Percentiles rank a stretch among this genome's conserved stretches.
Evolutionary conservation across 2,888 invertebrate species (phyloP).

Genomic region (Dusona sp.): DNA sequence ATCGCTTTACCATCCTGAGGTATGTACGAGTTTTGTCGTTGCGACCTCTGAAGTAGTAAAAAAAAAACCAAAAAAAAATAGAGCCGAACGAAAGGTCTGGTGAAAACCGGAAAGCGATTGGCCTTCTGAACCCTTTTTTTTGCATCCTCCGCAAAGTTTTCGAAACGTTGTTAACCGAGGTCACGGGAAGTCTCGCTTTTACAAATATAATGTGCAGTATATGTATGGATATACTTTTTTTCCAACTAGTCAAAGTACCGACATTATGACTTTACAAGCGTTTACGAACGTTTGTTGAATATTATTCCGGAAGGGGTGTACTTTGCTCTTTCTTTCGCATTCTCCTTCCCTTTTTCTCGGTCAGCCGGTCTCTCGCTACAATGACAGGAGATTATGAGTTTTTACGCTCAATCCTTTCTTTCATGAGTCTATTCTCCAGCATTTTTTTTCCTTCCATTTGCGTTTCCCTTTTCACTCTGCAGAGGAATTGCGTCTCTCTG

Average conservation of each 20-base stretch:
- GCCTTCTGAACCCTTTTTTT: constrained; percentile 64
- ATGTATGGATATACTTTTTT: constrained; percentile 14
- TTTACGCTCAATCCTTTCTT: constrained; percentile 73
- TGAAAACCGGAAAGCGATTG: constrained; percentile 68
- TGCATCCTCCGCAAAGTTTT: constrained; percentile 53
- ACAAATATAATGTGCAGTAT: constrained; percentile 36
- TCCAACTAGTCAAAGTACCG: constrained; percentile 63
- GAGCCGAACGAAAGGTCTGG: constrained; percentile 44
- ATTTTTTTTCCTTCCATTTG: constrained; percentile 51
- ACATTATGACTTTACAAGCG: constrained; percentile 78
- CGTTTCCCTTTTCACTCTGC: constrained; percentile 68
- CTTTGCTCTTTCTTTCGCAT: constrained; percentile 60
- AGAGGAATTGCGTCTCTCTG: constrained; percentile 48
- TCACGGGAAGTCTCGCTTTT: constrained; percentile 65
- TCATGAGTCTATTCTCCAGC: constrained; percentile 52
- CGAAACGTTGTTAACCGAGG: constrained; percentile 63
- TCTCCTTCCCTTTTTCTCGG: constrained; percentile 50
- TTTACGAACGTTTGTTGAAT: constrained; percentile 75
- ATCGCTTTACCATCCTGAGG: constrained; percentile 64
- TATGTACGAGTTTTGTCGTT: constrained; percentile 46
- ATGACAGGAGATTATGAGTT: constrained; percentile 71
- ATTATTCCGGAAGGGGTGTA: constrained; percentile 74
- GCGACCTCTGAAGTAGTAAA: constrained; percentile 9
- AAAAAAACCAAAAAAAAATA: constrained; percentile 51
- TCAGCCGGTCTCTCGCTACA: constrained; percentile 63